A percentile compares a stretch with the other conserved stretches of the same genome.
These are phyloP conservation scores for Erythrocercus mccallii DNA, from an alignment of 2,113 vertebrate species.

Conservation along the genomic window DNA sequence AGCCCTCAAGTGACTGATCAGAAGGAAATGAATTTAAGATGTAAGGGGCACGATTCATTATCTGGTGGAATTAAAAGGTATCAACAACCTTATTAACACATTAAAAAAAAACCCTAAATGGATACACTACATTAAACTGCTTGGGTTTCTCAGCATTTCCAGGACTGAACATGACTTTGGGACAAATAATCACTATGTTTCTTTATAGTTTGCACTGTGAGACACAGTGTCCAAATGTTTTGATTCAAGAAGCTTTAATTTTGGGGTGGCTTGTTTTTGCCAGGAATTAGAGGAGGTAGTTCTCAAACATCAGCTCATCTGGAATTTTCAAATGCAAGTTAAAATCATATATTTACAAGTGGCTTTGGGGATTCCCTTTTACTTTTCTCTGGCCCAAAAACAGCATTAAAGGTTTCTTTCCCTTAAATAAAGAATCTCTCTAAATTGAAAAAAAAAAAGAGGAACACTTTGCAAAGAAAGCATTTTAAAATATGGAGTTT, in stretches of 20 bases:
- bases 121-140: not conserved
- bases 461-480: not conserved
- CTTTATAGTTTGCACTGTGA: not conserved
- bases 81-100: not conserved
- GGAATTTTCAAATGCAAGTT: not conserved
- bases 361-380: not conserved
- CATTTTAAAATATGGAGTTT: not conserved
- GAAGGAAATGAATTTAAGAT: not conserved
- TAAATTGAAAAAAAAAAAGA: not conserved
- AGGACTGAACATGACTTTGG: not conserved
- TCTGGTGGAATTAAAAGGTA: not conserved
- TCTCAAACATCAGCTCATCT: not conserved
- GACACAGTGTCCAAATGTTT: not conserved
- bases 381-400: not conserved
- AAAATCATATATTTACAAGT: not conserved
- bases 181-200: not conserved
- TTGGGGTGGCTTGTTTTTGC: not conserved
- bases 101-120: not conserved
- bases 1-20: not conserved
- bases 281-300: not conserved
- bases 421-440: not conserved
- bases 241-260: not conserved
- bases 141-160: not conserved
- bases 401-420: not conserved
- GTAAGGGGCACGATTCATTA: not conserved